Percentiles rank a stretch among this genome's conserved stretches.
Evolutionary conservation across 2,113 vertebrate species (phyloP).

Genomic region (Sylvia atricapilla): DNA sequence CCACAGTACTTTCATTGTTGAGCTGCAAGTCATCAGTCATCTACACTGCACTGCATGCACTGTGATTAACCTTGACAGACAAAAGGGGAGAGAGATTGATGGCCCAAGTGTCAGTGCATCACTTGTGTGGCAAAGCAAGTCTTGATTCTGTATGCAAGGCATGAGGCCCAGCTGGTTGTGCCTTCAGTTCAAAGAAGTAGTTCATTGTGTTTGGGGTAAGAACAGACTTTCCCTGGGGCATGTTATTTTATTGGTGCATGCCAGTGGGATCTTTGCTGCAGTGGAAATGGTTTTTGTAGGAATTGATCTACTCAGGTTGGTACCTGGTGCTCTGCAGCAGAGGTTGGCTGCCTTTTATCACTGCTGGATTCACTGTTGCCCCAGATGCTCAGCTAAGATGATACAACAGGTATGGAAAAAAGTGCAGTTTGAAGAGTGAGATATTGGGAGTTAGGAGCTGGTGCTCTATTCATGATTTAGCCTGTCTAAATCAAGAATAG

Average conservation of each 20-base stretch:
- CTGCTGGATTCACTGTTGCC: background rate
- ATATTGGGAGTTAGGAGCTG: background rate
- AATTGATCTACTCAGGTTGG: background rate
- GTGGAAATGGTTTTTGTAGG: background rate
- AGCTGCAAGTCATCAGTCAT: background rate
- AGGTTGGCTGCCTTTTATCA: background rate
- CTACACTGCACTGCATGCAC: background rate
- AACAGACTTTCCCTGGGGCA: background rate
- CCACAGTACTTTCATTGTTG: background rate
- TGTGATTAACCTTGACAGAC: background rate
- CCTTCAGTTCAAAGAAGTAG: background rate
- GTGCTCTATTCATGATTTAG: background rate
- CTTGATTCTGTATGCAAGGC: constrained; percentile 13
- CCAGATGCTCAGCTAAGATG: background rate
- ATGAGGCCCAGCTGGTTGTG: background rate
- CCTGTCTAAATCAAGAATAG: background rate
- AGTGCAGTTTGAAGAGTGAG: background rate
- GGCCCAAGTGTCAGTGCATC: background rate
- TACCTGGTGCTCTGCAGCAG: background rate
- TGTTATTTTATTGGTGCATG: background rate
- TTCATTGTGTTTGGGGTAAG: background rate
- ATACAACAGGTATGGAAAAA: background rate
- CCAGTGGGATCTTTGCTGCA: background rate
- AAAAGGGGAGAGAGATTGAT: background rate
- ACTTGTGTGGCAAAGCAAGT: background rate